phyloP scores from a whole-genome alignment of 2,888 invertebrate genomes.

The Cryptocephalus moraei region DNA sequence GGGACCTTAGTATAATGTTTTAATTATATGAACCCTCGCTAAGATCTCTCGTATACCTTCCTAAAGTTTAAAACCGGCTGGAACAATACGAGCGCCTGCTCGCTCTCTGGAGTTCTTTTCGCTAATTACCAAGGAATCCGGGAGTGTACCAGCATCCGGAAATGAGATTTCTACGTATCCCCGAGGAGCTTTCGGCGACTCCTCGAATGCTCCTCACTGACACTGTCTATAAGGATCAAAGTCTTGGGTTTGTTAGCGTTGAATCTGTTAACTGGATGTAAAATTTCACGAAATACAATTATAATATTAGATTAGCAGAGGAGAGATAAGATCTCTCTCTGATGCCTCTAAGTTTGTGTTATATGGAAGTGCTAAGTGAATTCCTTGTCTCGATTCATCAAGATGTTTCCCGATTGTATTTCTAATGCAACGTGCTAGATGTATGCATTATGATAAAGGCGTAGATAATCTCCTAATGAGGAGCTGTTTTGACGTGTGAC shows the following conservation, averaged over 20 bases:
- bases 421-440: too few relatives aligned
- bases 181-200: conserved; percentile 32
- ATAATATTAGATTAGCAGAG: conserved; percentile 41
- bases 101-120: conserved; percentile 2
- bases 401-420: too few relatives aligned
- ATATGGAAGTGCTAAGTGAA: too few relatives aligned
- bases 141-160: conserved; percentile 13
- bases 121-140: conserved; percentile 12
- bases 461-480: too few relatives aligned
- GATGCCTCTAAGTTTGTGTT: too few relatives aligned
- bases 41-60: conserved; percentile 2
- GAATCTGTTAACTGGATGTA: conserved; percentile 40
- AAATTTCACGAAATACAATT: conserved; percentile 41
- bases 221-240: conserved; percentile 4
- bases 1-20: conserved; percentile 14
- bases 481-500: too few relatives aligned
- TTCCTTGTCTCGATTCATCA: too few relatives aligned
- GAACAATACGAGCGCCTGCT: conserved; percentile 16
- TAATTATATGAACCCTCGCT: conserved; percentile 13
- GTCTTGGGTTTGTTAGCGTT: conserved; percentile 28
- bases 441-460: too few relatives aligned
- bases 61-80: conserved; percentile 13
- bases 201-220: conserved; percentile 4
- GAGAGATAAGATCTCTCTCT: conserved; percentile 28
- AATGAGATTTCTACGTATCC: conserved; percentile 42